Evolutionary conservation across 1,140 invertebrate species (phyloP).

Genomic region (Hycleus phaleratus): DNA sequence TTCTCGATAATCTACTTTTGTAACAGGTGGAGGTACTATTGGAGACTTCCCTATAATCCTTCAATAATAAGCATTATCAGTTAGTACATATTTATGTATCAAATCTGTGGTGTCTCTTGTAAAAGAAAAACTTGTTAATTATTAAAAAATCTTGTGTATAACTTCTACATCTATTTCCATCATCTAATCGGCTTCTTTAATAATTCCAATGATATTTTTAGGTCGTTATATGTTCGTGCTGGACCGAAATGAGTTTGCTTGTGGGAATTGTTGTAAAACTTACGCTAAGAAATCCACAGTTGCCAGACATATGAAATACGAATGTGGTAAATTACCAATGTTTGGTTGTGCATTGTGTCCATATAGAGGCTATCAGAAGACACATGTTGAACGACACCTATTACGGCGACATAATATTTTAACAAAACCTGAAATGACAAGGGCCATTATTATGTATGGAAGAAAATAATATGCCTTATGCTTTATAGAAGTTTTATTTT

Average conservation of each 20-base stretch:
- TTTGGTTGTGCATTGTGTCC: constrained; percentile 55
- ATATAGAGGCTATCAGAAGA: constrained; percentile 42
- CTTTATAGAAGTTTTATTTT: not conserved
- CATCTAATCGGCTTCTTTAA: too few relatives aligned
- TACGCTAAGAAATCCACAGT: constrained; percentile 51
- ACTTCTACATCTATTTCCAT: too few relatives aligned
- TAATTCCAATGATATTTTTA: too few relatives aligned
- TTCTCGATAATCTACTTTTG: too few relatives aligned
- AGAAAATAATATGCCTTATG: constrained; percentile 6
- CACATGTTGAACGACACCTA: constrained; percentile 42
- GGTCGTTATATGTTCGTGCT: constrained; percentile 4
- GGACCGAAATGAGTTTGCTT: constrained; percentile 22
- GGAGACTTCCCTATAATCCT: too few relatives aligned
- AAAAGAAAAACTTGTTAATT: too few relatives aligned
- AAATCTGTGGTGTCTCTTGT: not conserved
- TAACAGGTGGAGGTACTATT: too few relatives aligned
- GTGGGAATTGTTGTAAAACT: constrained; percentile 48
- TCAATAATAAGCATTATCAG: too few relatives aligned
- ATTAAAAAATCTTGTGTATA: too few relatives aligned
- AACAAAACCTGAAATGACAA: constrained; percentile 19
- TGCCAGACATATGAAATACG: constrained; percentile 57
- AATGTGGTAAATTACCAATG: constrained; percentile 58
- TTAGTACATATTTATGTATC: not conserved
- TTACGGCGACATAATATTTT: constrained; percentile 24
- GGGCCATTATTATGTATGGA: constrained; percentile 17